These are phyloP conservation scores for Lasioglossum vierecki DNA, from an alignment of 2,888 invertebrate genomes.

Conservation along the genomic window DNA sequence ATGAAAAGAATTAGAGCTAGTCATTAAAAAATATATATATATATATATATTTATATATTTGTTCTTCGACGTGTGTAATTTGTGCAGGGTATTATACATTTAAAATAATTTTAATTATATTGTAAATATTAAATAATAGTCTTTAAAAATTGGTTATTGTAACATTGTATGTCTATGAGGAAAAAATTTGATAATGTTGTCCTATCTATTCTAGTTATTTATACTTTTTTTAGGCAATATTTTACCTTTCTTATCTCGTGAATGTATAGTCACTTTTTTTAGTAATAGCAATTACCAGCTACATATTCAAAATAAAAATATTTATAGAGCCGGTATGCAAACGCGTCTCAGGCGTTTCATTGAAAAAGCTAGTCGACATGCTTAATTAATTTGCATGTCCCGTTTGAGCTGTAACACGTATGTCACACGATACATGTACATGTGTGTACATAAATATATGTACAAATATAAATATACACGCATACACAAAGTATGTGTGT, in stretches of 20 bases:
- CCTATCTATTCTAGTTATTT: slow-evolving; percentile 81
- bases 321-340: slow-evolving; percentile 67
- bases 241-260: slow-evolving; percentile 58
- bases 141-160: slow-evolving; percentile 77
- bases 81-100: slow-evolving; percentile 69
- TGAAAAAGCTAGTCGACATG: slow-evolving; percentile 59
- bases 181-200: slow-evolving; percentile 81
- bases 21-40: slow-evolving; percentile 51
- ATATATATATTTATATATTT: slow-evolving; percentile 13
- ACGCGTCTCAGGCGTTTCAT: slow-evolving; percentile 51
- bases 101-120: slow-evolving; percentile 65
- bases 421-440: slow-evolving; percentile 57
- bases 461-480: not conserved
- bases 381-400: slow-evolving; percentile 31
- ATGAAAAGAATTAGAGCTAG: slow-evolving; percentile 44
- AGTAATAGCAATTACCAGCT: slow-evolving; percentile 73
- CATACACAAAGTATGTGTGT: not conserved
- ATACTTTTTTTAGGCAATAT: slow-evolving; percentile 73
- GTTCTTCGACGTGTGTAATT: slow-evolving; percentile 49
- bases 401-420: slow-evolving; percentile 69
- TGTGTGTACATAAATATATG: not conserved
- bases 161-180: slow-evolving; percentile 77
- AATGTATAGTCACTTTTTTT: slow-evolving; percentile 72
- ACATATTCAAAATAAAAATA: slow-evolving; percentile 67
- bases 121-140: slow-evolving; percentile 76